phyloP scores from a whole-genome alignment of 1,140 invertebrate genomes.

The Tribolium madens region DNA sequence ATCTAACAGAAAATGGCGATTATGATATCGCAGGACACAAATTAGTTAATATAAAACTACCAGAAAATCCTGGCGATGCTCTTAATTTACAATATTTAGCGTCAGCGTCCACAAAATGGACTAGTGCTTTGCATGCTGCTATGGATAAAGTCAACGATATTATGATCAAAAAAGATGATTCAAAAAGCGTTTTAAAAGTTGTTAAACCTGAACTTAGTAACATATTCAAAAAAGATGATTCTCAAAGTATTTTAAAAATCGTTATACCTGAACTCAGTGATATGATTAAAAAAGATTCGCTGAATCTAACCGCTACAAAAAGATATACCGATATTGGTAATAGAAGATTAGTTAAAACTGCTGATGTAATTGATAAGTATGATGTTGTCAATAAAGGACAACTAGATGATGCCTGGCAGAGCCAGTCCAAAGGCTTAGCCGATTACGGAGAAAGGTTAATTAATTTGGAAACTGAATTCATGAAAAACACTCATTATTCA shows the following conservation, averaged over 20 bases:
- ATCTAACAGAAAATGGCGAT: slow-evolving; percentile 42
- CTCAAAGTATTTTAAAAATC: slow-evolving; percentile 45
- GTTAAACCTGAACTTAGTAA: slow-evolving; percentile 44
- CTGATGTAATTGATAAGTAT: slow-evolving; percentile 42
- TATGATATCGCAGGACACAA: slow-evolving; percentile 42
- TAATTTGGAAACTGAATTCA: slow-evolving; percentile 39
- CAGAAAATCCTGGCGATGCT: slow-evolving; percentile 38
- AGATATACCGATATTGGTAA: slow-evolving; percentile 47
- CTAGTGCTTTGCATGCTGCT: no score
- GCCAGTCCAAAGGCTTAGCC: no score
- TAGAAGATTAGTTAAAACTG: slow-evolving; percentile 48
- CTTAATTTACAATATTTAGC: slow-evolving; percentile 41
- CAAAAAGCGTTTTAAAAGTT: slow-evolving; percentile 38
- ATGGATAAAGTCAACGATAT: no score
- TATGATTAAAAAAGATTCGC: no score
- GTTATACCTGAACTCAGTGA: no score
- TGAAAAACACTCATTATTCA: slow-evolving; percentile 32
- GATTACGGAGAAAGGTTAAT: slow-evolving; percentile 31
- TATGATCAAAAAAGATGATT: slow-evolving; percentile 26
- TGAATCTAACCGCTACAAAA: slow-evolving; percentile 45
- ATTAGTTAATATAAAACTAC: slow-evolving; percentile 44
- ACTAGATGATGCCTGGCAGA: no score
- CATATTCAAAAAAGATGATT: slow-evolving; percentile 45
- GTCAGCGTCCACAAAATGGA: no score
- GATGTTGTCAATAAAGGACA: slow-evolving; percentile 44